Base-by-base conservation (phyloP, 2,797 vertebrate genomes). In the Eleutherodactylus coqui region DNA sequence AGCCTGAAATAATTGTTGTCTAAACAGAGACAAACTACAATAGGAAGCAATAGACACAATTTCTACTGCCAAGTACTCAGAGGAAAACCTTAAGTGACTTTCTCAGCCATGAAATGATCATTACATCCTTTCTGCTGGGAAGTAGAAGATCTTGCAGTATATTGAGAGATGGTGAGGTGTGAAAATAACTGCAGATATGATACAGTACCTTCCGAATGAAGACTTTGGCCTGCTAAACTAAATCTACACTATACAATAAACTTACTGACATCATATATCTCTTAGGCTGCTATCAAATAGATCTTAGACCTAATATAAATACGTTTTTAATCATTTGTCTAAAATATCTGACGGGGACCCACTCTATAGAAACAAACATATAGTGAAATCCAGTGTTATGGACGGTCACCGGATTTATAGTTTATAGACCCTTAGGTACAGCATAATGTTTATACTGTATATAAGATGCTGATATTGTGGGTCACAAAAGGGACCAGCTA, bases 51-150 rank as follows among this genome's bases (percentile, higher is more conserved):
- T 29, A 64, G 4, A 41, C 29, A 81, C 32, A 14, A 67, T 86
- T 41, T 82, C 13, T 24, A 21, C 34, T 73, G 29, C 69, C 75
- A 64, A 81, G 45, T 34, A 43, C 32, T 43, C 58, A 75, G 38
- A 67, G 51, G 58, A 81, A 81, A 86, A 36, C 10, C 27, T n/a
- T 67, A 67, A 67, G 36, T 51, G 55, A n/a, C 38, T 60, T 67
- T 72, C 72, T 82, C 79, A 82, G 79, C 70, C 85, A 67, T 86
- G 70, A 86, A 86, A 86, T 86, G 19, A 81, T 81, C 43, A 86
- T 86, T 81, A 81, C 53, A 72, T 36, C 41, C 64, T 73, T 80
- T 75, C 43, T 75, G 36, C 45, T 81, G 9, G 79, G 17, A 84
- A 47, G 58, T 64, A 27, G 27, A 75, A 82, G 45, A 62, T 9